Percentiles rank a stretch among this genome's conserved stretches.
Evolutionary conservation across 2,888 invertebrate genomes (phyloP).

Genomic region (Ormia ochracea): DNA sequence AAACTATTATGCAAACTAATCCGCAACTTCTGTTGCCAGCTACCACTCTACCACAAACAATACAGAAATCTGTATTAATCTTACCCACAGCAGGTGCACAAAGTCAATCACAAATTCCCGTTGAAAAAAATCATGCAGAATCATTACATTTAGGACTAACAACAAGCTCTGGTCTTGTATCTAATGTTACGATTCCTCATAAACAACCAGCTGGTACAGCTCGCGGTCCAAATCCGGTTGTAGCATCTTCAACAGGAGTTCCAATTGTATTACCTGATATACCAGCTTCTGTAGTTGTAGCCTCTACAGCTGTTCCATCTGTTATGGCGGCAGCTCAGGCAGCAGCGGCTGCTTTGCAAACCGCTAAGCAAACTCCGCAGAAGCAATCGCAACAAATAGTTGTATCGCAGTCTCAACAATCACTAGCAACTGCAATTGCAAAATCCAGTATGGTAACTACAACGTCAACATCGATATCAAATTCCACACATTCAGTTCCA

Average conservation of each 20-base stretch:
- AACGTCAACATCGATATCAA: conserved; percentile 20
- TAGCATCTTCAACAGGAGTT: conserved; percentile 64
- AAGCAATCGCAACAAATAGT: conserved; percentile 39
- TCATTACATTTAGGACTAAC: neutral
- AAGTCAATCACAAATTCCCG: conserved; percentile 4
- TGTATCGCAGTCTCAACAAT: conserved; percentile 4
- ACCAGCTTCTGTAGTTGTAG: conserved; percentile 71
- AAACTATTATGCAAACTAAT: conserved; percentile 42
- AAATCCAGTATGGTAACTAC: conserved; percentile 18
- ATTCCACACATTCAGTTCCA: conserved; percentile 37
- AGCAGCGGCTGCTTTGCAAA: conserved; percentile 64
- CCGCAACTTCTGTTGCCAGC: conserved; percentile 11
- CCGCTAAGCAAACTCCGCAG: conserved; percentile 58
- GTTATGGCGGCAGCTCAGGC: conserved; percentile 66
- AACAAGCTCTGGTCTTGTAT: neutral
- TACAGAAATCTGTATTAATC: conserved; percentile 43
- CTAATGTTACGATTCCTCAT: conserved; percentile 18
- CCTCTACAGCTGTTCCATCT: conserved; percentile 66
- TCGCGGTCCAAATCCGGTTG: conserved; percentile 24
- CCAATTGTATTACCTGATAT: conserved; percentile 72
- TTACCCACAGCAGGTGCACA: conserved; percentile 40
- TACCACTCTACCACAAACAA: conserved; percentile 1
- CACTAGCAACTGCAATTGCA: conserved; percentile 19
- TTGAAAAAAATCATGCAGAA: conserved; percentile 15
- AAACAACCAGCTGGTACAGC: conserved; percentile 16